Base-by-base conservation (phyloP, 2,888 invertebrate species). In the Cantharis rustica region DNA sequence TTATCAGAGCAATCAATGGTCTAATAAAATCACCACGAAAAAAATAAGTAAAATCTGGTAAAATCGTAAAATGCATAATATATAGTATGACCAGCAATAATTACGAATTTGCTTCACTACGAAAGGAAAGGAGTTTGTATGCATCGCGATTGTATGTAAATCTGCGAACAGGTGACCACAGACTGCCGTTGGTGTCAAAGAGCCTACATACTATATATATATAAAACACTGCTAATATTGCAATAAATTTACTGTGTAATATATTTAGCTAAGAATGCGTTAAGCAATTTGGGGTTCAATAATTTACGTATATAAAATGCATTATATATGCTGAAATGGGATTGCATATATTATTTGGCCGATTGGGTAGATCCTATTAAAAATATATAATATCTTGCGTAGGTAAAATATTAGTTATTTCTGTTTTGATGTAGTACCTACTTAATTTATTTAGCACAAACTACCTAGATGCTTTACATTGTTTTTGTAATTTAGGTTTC, bases 101-200 rank as follows among this genome's bases (percentile, higher is more conserved):
- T 80, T 80, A 80, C 77, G 78, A 79, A 80, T 79, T 80, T 79
- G 76, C 75, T 73, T 70, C 79, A 78, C 72, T 72, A 73, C 72
- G 78, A 77, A 79, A 73, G 69, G 76, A 73, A 79, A 78, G 72
- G 76, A 78, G 73, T 75, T 71, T 75, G 71, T 68, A 77, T 71
- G 73, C 71, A 73, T 31, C 73, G 77, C 74, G 77, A 79, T 79
- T 79, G 77, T 79, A 77, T 79, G 79, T 72, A 77, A 79, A 79
- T 79, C 72, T 71, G 71, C 31, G 68, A 75, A 77, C 79, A 77
- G 75, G 79, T 79, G 79, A 72, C 76, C 70, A 75, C 75, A 68
- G 63, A 69, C 47, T 71, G 77, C 77, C 77, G 62, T 69, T 16
- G 75, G 77, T 77, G 75, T 77, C 69, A 63, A 68, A 20, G 72